A percentile compares a stretch with the other conserved stretches of the same genome.
Conservation (phyloP, 2,797 vertebrate genomes). For the Tinamus major region DNA sequence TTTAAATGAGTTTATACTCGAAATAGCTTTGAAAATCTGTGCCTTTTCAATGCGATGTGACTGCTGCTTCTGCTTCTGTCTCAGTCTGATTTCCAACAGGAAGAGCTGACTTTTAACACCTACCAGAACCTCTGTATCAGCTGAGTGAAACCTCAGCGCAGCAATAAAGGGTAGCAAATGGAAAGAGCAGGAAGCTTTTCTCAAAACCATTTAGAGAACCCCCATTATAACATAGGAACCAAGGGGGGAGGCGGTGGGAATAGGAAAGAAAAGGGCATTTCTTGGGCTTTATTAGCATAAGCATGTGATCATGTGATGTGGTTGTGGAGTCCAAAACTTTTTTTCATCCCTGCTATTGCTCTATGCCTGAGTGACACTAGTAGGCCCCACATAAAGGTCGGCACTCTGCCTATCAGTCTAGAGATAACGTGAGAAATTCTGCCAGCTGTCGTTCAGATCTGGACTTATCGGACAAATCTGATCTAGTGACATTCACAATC, state of each 20-base stretch:
- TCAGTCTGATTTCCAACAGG: slow-evolving; percentile 45
- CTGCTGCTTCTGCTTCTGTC: slow-evolving; percentile 18
- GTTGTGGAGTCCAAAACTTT: neutral
- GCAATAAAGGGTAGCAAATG: neutral
- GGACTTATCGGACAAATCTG: neutral
- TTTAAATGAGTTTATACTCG: slow-evolving; percentile 59
- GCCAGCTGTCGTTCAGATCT: neutral
- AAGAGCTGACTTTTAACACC: neutral
- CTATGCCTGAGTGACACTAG: neutral
- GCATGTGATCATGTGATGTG: neutral
- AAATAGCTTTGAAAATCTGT: slow-evolving; percentile 58
- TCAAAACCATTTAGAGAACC: slow-evolving; percentile 13
- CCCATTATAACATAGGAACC: neutral
- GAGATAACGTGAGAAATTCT: neutral
- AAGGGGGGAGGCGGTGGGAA: neutral
- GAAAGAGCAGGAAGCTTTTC: slow-evolving; percentile 44
- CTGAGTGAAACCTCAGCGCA: slow-evolving; percentile 5
- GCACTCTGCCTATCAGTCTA: neutral
- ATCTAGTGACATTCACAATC: neutral
- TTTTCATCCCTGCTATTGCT: neutral
- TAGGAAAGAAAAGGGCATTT: neutral
- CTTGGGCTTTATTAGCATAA: neutral
- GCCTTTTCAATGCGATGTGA: slow-evolving; percentile 31
- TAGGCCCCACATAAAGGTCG: neutral
- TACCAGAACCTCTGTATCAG: neutral